Evolutionary conservation across 2,888 invertebrate species (phyloP).

Genomic region (Melanchra persicariae): DNA sequence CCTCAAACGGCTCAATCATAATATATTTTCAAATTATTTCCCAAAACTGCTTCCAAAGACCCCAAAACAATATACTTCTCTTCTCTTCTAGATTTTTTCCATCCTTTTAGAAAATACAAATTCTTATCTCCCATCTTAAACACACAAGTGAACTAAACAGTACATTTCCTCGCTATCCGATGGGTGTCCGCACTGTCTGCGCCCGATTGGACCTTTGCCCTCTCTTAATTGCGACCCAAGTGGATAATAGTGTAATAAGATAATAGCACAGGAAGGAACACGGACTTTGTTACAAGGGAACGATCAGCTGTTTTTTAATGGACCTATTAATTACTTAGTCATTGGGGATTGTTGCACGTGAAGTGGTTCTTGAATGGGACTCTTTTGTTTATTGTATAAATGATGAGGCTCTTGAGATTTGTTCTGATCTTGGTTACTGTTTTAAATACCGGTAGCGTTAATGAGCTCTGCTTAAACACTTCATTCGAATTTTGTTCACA

Average conservation of each 20-base stretch:
- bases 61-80: not conserved
- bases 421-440: constrained; percentile 11
- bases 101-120: not conserved
- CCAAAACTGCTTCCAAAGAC: not conserved
- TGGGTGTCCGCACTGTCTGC: constrained; percentile 43
- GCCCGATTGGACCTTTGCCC: constrained; percentile 71
- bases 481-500: not conserved
- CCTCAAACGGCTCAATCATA: no score
- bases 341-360: constrained; percentile 35
- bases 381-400: constrained; percentile 12
- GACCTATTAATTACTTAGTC: constrained; percentile 50
- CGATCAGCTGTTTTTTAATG: constrained; percentile 71
- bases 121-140: constrained; percentile 12
- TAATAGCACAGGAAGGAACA: constrained; percentile 72
- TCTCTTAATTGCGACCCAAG: constrained; percentile 75
- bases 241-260: constrained; percentile 79
- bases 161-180: constrained; percentile 45
- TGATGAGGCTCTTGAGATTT: constrained; percentile 1
- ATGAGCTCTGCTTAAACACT: no score
- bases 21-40: not conserved
- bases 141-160: constrained; percentile 33
- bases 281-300: constrained; percentile 59
- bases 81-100: not conserved
- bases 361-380: constrained; percentile 5
- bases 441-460: not conserved